Evolutionary conservation across 2,888 invertebrate species (phyloP), one percentile per base, ranked within the genome.

Genomic region (Ophion ellenae): DNA sequence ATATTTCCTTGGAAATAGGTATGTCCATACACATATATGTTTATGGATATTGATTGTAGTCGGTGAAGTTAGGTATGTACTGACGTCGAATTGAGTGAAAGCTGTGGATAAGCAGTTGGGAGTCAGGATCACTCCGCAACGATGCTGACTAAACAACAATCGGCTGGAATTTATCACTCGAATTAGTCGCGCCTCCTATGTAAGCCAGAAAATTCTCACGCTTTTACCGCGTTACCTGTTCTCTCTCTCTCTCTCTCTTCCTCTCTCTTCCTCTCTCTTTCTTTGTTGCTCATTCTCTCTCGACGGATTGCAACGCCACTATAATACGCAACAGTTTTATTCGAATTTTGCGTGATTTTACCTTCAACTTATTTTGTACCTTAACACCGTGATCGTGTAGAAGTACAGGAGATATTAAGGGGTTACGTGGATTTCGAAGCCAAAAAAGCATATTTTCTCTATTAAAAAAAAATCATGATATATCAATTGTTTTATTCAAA

Each of bases 111-210:
- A 78, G 40, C 40, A 67, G 67, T 57, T 36, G 57, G 47, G 66
- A 66, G 32, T 9, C 69, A 9, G 32, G 14, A 40, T 53, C 47
- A 83, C 70, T 80, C 59, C 70, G 20, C 81, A 64, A 28, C 45
- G 84, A 89, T 76, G 85, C 88, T 90, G 88, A 89, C 90, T 89
- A 90, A 90, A 90, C 88, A 90, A 88, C 90, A 89, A 90, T 90
- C 88, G 91, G 79, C 87, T 84, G 86, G 87, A 87, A 90, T 90
- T 90, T 90, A 90, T 90, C 90, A 67, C 77, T 74, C 67, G 28
- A 74, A 78, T 85, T 85, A 63, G 77, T 85, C 73, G 53, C 77
- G 73, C 69, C 77, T 71, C 66, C 74, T 78, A 78, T 69, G 32
- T 69, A 78, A 71, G 69, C 74, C 73, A 61, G 64, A 69, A 81